Conservation (phyloP, 2,888 invertebrate species). For the Bombyx huttoni region DNA sequence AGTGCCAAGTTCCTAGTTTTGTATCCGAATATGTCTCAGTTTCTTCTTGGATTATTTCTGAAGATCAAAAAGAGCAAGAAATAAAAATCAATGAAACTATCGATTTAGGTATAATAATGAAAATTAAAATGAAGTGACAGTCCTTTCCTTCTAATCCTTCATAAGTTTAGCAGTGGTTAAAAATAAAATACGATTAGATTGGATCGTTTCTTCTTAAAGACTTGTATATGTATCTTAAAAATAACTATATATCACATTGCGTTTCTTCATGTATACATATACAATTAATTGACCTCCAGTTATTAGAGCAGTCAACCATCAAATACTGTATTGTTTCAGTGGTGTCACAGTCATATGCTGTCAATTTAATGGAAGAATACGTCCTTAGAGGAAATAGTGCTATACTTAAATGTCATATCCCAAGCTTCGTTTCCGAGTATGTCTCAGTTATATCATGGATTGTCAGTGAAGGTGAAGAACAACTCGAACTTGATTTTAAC, state of each 20-base stretch:
- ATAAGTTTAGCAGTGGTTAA: not conserved
- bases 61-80: conserved; percentile 67
- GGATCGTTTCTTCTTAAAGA: too few species aligned
- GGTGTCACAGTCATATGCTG: conserved; percentile 90
- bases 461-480: conserved; percentile 77
- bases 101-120: conserved; percentile 36
- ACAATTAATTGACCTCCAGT: too few species aligned
- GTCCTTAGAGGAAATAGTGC: conserved; percentile 92
- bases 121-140: not conserved
- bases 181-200: too few species aligned
- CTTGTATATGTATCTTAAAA: too few species aligned
- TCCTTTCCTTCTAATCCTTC: not conserved
- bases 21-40: conserved; percentile 92
- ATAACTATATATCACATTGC: too few species aligned
- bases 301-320: not conserved
- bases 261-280: too few species aligned
- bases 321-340: conserved; percentile 75
- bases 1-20: conserved; percentile 94
- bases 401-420: conserved; percentile 93
- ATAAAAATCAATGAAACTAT: conserved; percentile 42
- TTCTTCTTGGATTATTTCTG: conserved; percentile 88
- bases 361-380: conserved; percentile 94
- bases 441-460: conserved; percentile 89
- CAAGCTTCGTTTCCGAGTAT: conserved; percentile 93
- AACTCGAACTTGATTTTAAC: conserved; percentile 53